Base-by-base conservation (phyloP, 2,888 invertebrate species). In the Polydrusus cervinus region DNA sequence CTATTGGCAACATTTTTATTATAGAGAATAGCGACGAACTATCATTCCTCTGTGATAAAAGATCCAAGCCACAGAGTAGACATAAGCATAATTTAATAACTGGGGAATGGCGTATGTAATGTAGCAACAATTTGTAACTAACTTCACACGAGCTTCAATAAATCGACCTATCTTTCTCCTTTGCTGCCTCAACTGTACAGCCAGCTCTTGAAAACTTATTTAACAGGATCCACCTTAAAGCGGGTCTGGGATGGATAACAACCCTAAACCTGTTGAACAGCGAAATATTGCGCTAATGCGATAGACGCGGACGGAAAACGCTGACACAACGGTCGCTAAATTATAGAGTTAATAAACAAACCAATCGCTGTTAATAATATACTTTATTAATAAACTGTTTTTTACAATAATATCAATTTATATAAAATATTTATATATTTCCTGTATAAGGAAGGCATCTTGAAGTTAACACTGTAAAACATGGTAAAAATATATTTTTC, bases 401-500 rank as follows among this genome's bases (percentile, higher is more conserved):
- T 71, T 45, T 71, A 65, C 64, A 71, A 65, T 71, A 71, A 69
- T 57, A 69, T 65, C 71, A 57, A 53, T 71, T 53, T 71, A 61
- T 69, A 71, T 66, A 71, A 65, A 66, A 71, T 71, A 57, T 55
- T 18, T 57, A 70, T 70, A 61, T 49, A 62, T 68, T 43, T 68
- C 57, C 67, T 68, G 67, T 68, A 68, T 68, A 68, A 55, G 57
- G 55, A 68, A 68, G 55, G 57, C 55, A 55, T 61, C 51, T 53
- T 38, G 53, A 62, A 69, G 61, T 45, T 69, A 47, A 61, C 25
- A 62, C 25, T 38, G 25, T 77, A 75, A 79, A 80, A 80, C 78
- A 69, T 80, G 81, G 78, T 80, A 81, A 81, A 80, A 81, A 80
- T 80, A 79, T 80, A 80, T 77, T 78, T 61, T 78, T 79, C 76